These are phyloP conservation scores for Mnemiopsis leidyi DNA, from an alignment of 37 sponge, comb jelly and placozoan genomes.

Conservation along the genomic window DNA sequence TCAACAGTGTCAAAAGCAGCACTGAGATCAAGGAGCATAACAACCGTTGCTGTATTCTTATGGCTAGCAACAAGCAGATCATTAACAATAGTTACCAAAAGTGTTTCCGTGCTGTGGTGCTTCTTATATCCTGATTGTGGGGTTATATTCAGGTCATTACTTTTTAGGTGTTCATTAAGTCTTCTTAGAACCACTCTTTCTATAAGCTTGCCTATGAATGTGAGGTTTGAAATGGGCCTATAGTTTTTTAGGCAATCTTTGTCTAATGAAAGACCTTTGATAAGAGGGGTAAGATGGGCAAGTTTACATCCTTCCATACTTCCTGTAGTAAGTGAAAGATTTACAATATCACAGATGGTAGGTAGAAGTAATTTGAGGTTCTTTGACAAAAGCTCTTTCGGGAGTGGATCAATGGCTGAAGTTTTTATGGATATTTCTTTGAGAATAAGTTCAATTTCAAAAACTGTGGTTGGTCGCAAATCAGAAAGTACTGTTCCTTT, in stretches of 20 bases:
- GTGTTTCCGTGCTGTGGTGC: neutral
- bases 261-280: neutral
- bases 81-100: neutral
- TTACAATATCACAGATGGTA: neutral
- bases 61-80: neutral
- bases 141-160: neutral
- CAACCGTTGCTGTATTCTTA: neutral
- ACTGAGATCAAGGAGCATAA: neutral
- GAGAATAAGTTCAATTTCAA: too few species aligned
- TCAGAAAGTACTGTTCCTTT: too few species aligned
- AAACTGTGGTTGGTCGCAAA: too few species aligned
- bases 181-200: neutral
- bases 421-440: too few species aligned
- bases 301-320: neutral
- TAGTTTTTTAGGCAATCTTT: neutral
- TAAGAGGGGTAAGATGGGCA: neutral
- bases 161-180: neutral
- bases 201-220: neutral
- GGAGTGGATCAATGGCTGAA: too few species aligned
- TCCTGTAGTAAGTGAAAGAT: neutral
- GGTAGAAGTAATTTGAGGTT: too few species aligned
- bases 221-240: neutral
- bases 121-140: conserved; percentile 2
- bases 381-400: too few species aligned
- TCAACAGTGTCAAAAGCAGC: conserved; percentile 24